These are phyloP conservation scores for Sylvia atricapilla DNA, from an alignment of 2,113 vertebrate species.

Conservation along the genomic window DNA sequence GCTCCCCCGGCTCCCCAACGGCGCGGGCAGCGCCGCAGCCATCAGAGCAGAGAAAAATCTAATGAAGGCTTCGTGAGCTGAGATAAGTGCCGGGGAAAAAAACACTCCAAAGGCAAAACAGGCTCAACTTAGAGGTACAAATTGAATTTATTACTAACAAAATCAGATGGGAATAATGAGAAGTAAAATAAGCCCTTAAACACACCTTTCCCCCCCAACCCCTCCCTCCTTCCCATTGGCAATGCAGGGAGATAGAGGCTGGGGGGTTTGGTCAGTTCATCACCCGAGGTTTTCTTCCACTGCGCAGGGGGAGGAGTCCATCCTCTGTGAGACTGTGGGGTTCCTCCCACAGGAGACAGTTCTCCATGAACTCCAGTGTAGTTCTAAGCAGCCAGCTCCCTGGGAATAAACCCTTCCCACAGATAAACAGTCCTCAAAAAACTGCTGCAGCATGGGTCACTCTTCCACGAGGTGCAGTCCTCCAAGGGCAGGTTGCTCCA, in stretches of 20 bases:
- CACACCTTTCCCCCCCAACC: background rate
- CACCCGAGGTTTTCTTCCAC: background rate
- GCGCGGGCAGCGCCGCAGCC: rapidly evolving
- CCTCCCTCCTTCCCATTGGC: background rate
- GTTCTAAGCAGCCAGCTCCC: background rate
- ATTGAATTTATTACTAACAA: background rate
- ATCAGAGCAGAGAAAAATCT: background rate
- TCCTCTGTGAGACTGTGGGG: background rate
- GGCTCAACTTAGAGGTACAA: background rate
- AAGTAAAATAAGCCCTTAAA: background rate
- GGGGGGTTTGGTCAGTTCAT: background rate
- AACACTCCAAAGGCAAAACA: background rate
- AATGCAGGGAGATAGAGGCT: background rate
- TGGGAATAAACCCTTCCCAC: background rate
- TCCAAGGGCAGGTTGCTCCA: background rate
- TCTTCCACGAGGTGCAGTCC: background rate
- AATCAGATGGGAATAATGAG: background rate
- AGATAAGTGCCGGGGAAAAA: background rate
- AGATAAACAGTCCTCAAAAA: background rate
- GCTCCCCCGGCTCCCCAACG: background rate
- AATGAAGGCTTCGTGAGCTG: background rate
- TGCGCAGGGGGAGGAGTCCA: background rate
- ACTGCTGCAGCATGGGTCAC: background rate
- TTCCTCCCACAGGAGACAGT: background rate
- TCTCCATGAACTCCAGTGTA: background rate